Percentiles rank a stretch among this genome's conserved stretches.
Evolutionary conservation across 2,113 vertebrate genomes (phyloP).

Genomic region (Typhlomys cinereus): DNA sequence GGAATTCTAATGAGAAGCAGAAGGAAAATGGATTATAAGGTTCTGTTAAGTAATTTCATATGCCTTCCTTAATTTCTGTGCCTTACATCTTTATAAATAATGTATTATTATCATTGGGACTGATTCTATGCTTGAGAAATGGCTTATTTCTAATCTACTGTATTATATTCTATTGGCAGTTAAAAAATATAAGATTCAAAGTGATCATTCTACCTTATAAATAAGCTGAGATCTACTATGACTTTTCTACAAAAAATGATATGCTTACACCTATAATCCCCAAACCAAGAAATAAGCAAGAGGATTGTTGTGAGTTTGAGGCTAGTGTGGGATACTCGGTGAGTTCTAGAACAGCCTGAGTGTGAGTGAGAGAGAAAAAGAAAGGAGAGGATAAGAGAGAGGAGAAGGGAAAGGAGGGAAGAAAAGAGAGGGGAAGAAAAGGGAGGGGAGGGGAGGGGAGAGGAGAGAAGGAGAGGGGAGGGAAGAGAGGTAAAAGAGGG

Average conservation of each 20-base stretch:
- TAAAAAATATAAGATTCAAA: slow-evolving; percentile 86
- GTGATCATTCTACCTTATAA: slow-evolving; percentile 86
- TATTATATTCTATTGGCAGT: slow-evolving; percentile 87
- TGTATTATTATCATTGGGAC: slow-evolving; percentile 87
- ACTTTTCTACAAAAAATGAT: slow-evolving; percentile 82
- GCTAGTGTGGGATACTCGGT: not conserved
- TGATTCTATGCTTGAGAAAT: slow-evolving; percentile 88
- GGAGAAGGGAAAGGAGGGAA: no score
- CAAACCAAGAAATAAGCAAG: no score
- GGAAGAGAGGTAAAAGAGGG: no score
- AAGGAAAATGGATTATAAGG: no score
- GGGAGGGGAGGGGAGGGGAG: no score
- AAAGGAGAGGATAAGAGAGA: no score
- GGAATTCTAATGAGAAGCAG: no score
- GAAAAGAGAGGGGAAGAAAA: no score
- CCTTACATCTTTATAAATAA: slow-evolving; percentile 91
- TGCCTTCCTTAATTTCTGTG: no score
- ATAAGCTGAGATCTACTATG: slow-evolving; percentile 88
- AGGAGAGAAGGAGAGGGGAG: no score
- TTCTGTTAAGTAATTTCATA: no score
- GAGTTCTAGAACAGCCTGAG: not conserved
- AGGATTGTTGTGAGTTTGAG: not conserved
- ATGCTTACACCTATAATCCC: not conserved
- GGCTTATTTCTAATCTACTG: slow-evolving; percentile 88
- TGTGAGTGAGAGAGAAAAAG: not conserved